Base-by-base conservation (phyloP, 2,888 invertebrate species). In the Choristoneura rosaceana region DNA sequence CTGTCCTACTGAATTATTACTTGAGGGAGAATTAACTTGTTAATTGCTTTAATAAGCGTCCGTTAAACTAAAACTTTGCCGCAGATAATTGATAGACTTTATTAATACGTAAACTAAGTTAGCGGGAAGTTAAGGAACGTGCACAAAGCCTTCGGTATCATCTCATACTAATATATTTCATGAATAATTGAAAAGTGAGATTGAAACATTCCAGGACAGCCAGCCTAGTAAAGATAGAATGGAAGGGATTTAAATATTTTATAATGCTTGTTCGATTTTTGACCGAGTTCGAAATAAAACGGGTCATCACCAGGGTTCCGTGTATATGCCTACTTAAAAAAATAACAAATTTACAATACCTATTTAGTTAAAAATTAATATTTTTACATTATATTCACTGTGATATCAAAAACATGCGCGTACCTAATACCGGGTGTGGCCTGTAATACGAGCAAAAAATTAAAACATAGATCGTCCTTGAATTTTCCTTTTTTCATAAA, bases 41-140 rank as follows among this genome's bases (percentile, higher is more conserved):
- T 71, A 71, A 71, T 66, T 71, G 62, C 66, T 61, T 66, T 61
- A 50, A 52, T 66, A 66, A 66, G 61, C 45, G 66, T 71, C 66
- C 45, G 71, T 55, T 67, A 45, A 71, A 55, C 43, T 61, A 59
- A 71, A 71, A 67, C 71, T 71, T 71, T 55, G 45, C 17, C 10
- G 45, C n/a, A 61, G 55, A 67, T 71, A 71, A 71, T 67, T 71
- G 66, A 52, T 60, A 52, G 60, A 52, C 52, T 61, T 66, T 71
- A 55, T 52, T 52, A 43, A 70, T 52, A 71, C 52, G 66, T 58
- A 45, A 47, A 64, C 64, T 55, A 66, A 71, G 52, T 66, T 71
- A 33, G 45, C n/a, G n/a, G 41, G 63, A 63, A 15, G 55, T 63
- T 15, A 9, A 55, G 33, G 62, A 62, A 41, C 38, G 34, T 58